Base-by-base conservation (phyloP, 2,797 vertebrate species). In the Anguilla marmorata region DNA sequence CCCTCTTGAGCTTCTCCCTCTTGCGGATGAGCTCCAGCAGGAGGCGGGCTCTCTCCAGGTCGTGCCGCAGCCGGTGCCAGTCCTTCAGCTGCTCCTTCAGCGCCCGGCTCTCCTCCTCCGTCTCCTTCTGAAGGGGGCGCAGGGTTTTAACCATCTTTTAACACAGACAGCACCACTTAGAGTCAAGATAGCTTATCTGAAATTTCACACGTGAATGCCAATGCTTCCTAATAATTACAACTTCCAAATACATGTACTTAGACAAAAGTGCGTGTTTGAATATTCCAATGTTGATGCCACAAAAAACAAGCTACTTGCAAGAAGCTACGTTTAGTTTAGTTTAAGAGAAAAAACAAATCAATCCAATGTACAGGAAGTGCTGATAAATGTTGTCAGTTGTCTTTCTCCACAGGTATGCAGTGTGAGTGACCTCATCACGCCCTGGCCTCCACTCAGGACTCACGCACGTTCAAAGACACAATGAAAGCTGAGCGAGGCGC, bases 1-100 rank as follows among this genome's bases (percentile, higher is more conserved):
- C 98, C 89, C 98, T 97, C 94, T 99, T 99, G 91, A 99, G 97
- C 91, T 99, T 99, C 95, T 99, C 98, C 83, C 98, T 95, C 92
- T 99, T 99, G 90, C 98, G 97, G 91, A 99, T 98, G 2, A 99
- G 96, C 92, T 99, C 98, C 84, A 99, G 97, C 91, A 99, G 94
- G 85, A 99, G 95, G 33, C 98, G 96, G 0, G 98, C 97, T 89
- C 98, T 96, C 94, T 99, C 98, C 88, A 99, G 96, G 93, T 99
- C 98, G 0, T 99, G 98, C 27, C 98, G 95, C 56, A 99, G 96
- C 85, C 98, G 96, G 90, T 99, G 98, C 98, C 98, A 99, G 89
- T 97, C 97, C 90, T 99, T 99, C 72, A 99, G 88, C 93, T 99
- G 98, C 89, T 99, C 98, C 91, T 99, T 99, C 91, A 99, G 95